A percentile compares a stretch with the other conserved stretches of the same genome.
Conservation (phyloP, 1,140 invertebrate genomes). For the Saccostrea echinata region DNA sequence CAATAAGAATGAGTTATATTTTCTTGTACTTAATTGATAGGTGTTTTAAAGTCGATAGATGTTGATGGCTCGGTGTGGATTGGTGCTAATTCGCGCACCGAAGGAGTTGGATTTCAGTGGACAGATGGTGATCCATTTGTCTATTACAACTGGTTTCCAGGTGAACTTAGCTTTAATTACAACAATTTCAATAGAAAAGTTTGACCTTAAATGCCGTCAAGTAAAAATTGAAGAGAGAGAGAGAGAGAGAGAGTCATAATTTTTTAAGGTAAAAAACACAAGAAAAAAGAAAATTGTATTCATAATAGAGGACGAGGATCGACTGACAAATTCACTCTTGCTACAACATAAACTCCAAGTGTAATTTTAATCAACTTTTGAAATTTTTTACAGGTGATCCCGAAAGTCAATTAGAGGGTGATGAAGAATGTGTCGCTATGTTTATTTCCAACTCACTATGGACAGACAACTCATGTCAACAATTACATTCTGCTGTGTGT, state of each 20-base stretch:
- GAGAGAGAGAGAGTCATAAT: too few relatives aligned
- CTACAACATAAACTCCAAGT: too few relatives aligned
- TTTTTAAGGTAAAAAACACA: too few relatives aligned
- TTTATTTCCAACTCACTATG: neutral
- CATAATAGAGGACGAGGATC: too few relatives aligned
- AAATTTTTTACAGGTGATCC: neutral
- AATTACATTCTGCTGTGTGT: neutral
- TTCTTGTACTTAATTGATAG: neutral
- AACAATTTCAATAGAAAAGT: too few relatives aligned
- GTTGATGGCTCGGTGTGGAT: neutral
- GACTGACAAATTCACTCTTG: too few relatives aligned
- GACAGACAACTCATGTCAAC: conserved; percentile 5
- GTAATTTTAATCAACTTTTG: too few relatives aligned
- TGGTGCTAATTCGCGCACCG: neutral
- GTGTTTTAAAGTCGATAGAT: neutral
- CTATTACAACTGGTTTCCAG: conserved; percentile 30
- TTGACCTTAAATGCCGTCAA: too few relatives aligned
- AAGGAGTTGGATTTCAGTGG: neutral
- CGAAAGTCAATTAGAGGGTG: neutral
- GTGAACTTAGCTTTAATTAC: neutral
- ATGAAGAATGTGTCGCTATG: conserved; percentile 22
- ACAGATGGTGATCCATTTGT: neutral
- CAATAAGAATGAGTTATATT: too few relatives aligned
- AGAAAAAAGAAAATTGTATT: too few relatives aligned
- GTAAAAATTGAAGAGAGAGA: too few relatives aligned